Evolutionary conservation across 2,888 invertebrate species (phyloP), one percentile per base, ranked within the genome.

Genomic region (Melinopterus prodromus): DNA sequence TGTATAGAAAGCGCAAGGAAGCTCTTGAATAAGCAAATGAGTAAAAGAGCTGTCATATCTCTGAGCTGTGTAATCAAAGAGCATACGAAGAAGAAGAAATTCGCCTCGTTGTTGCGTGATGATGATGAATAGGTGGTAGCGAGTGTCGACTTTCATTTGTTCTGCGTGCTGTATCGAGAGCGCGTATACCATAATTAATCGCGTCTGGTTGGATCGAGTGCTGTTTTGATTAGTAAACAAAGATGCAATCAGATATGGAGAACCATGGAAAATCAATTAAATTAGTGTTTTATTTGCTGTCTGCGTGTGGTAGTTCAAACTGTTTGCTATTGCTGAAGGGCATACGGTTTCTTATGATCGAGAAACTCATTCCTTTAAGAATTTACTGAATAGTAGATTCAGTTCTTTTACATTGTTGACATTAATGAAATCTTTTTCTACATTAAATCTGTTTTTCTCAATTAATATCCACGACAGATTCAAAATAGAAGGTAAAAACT

Each of bases 31-130:
- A 53, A 53, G 53, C 53, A 53, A 12, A 53, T 12, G 7, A 53
- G 53, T 53, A 53, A 53, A 53, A 53, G 53, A 53, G 53, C 53
- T 53, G 53, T 53, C 53, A 53, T 53, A 53, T 53, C 53, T 53
- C 7, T 12, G 9, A 9, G 7, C 53, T 53, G 12, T 53, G 12
- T 12, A 53, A 53, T 53, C 53, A 53, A 53, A 53, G 53, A 0
- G 9, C 53, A 53, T 9, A 53, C 53, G 53, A 53, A 53, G 53
- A 53, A 53, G 53, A 53, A 53, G 53, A 53, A 53, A 53, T 53
- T 12, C 12, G 12, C 53, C 53, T 53, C 53, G 53, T 12, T 53
- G 12, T 53, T 53, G 7, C 26, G 26, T 26, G 26, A 26, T 26
- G 26, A 26, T 26, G 26, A 26, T 26, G 26, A 26, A 26, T 26